These are phyloP conservation scores for Trachymyrmex cornetzi DNA, from an alignment of 1,140 invertebrate genomes.

Conservation along the genomic window DNA sequence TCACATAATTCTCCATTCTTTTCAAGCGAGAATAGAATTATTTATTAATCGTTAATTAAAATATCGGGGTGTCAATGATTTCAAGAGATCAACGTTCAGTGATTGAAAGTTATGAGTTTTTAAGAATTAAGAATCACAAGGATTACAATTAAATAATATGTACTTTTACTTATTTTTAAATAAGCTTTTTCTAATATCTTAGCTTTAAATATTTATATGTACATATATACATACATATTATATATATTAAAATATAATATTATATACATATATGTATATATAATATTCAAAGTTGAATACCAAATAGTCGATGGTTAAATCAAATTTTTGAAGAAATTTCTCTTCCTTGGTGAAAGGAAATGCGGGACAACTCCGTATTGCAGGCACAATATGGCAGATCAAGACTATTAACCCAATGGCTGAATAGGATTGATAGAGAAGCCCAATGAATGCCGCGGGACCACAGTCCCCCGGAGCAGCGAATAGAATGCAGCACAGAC, in stretches of 20 bases:
- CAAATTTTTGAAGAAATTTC: background rate
- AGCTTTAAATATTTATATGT: background rate
- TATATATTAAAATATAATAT: background rate
- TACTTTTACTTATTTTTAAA: background rate
- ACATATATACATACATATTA: background rate
- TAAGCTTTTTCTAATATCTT: background rate
- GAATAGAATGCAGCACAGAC: slow-evolving; percentile 10
- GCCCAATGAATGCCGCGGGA: slow-evolving; percentile 51
- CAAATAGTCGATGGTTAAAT: background rate
- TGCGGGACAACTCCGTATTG: background rate
- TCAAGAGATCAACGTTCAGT: background rate
- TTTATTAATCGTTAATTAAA: background rate
- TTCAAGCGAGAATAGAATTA: no score
- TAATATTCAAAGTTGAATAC: background rate
- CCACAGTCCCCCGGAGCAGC: slow-evolving; percentile 16
- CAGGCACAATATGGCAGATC: background rate
- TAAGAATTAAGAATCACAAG: background rate
- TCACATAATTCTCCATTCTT: background rate
- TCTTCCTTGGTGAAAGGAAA: slow-evolving; percentile 4
- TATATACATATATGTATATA: background rate
- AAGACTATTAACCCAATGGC: slow-evolving; percentile 41
- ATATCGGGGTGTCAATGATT: background rate
- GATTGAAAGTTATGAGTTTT: background rate
- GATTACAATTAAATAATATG: background rate
- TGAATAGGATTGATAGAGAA: slow-evolving; percentile 57